Evolutionary conservation across 2,888 invertebrate genomes (phyloP), one percentile per base, ranked within the genome.

Genomic region (Eilema sororculum): DNA sequence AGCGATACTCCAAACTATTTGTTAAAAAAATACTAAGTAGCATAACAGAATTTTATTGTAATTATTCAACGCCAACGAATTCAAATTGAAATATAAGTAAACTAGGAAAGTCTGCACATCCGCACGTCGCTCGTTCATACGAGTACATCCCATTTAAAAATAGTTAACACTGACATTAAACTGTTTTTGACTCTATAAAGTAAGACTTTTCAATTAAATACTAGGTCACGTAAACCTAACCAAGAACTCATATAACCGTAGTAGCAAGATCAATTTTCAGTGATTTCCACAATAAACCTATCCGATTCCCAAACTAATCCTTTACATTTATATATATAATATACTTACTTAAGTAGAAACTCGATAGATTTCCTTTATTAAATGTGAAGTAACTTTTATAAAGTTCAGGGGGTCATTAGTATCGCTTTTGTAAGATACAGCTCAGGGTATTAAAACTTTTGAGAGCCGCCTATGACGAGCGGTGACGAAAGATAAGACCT

Each of bases 401-500:
- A 77, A 78, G 65, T 75, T 74, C 67, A 65, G 62, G 64, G n/a
- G 46, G 56, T 65, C 67, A 78, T 73, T 75, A 78, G 65, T 66
- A 69, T 41, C 56, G 60, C 64, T 69, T 81, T 62, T 64, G 60
- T 10, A 46, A 71, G 57, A 72, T 33, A 41, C 63, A 73, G 68
- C 61, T 75, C 57, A 56, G 46, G 25, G 61, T 63, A 67, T 82
- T 78, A 82, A 85, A 87, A 77, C 76, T 83, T 79, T 60, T 58
- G 65, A 68, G 52, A 67, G 67, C 75, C 70, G 56, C 65, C 57
- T 69, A 66, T 63, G 52, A 69, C 70, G 57, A 78, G 70, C 68
- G 77, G 65, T 71, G 71, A 64, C 70, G 60, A 74, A 74, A 83
- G 79, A 84, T 85, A 75, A 81, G 69, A n/a, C n/a, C n/a, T n/a